These are phyloP conservation scores for Brachymystax lenok DNA, from an alignment of 2,797 vertebrate genomes.

Conservation along the genomic window DNA sequence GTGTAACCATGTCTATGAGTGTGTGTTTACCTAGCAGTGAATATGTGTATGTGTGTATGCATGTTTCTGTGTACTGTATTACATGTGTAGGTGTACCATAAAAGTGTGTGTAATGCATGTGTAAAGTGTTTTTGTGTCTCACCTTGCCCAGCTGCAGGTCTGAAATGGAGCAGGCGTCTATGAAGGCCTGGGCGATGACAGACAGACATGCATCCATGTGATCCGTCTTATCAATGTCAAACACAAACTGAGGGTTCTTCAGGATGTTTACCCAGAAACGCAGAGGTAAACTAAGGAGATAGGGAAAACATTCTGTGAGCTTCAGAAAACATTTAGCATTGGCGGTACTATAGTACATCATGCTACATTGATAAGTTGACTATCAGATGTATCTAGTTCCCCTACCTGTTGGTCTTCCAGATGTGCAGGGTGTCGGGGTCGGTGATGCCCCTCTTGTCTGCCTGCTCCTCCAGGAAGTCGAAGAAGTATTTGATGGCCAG, in stretches of 20 bases:
- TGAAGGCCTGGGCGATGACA: constrained; percentile 97
- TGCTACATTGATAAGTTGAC: neutral
- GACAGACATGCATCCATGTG: constrained; percentile 98
- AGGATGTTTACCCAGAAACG: constrained; percentile 99
- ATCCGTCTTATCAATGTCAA: constrained; percentile 98
- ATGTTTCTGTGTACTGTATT: no score
- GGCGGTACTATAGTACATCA: neutral
- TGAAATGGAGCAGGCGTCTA: constrained; percentile 95
- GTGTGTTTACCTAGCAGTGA: no score
- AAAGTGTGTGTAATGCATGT: neutral
- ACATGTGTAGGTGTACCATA: no score
- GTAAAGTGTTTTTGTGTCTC: constrained; percentile 32
- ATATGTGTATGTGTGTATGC: constrained; percentile 8
- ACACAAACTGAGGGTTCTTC: constrained; percentile 99
- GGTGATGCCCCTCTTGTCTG: constrained; percentile 93
- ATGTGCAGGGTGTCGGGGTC: constrained; percentile 98
- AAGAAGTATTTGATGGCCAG: constrained; percentile 98
- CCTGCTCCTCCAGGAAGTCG: constrained; percentile 98
- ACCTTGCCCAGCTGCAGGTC: constrained; percentile 98
- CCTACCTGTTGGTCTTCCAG: constrained; percentile 99
- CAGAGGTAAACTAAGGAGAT: constrained; percentile 85
- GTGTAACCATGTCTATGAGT: no score
- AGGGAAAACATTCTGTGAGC: constrained; percentile 2
- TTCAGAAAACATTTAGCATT: neutral
- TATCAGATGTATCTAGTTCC: neutral